Evolutionary conservation across 2,797 vertebrate species (phyloP).

Genomic region (Clarias pachynema): DNA sequence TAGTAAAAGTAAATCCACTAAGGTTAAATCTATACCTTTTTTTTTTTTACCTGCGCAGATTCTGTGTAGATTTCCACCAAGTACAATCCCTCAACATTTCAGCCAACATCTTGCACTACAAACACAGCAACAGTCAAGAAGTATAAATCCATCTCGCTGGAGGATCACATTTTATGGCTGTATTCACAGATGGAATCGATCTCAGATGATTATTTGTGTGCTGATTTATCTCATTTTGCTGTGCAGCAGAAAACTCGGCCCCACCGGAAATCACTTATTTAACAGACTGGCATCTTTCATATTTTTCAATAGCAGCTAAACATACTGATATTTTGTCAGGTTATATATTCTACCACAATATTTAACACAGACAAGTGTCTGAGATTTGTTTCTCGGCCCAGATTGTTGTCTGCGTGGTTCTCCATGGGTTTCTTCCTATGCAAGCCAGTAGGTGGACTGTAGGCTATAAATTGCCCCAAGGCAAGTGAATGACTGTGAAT

Average conservation of each 20-base stretch:
- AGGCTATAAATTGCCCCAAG: not conserved
- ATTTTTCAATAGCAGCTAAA: not conserved
- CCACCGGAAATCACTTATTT: not conserved
- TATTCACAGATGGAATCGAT: constrained; percentile 30
- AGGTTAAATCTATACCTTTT: not conserved
- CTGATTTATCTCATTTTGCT: constrained; percentile 18
- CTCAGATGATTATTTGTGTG: not conserved
- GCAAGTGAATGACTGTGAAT: not conserved
- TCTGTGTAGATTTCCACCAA: too few relatives aligned
- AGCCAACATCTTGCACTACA: not conserved
- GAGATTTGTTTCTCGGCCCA: not conserved
- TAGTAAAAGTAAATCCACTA: not conserved
- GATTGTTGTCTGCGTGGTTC: not conserved
- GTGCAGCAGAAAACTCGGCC: not conserved
- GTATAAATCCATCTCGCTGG: not conserved
- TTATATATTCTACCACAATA: not conserved
- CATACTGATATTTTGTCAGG: not conserved
- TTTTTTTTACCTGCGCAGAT: too few relatives aligned
- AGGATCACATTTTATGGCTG: not conserved
- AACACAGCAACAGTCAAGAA: not conserved
- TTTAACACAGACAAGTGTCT: not conserved
- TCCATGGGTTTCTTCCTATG: not conserved
- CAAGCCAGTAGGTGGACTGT: not conserved
- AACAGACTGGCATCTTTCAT: not conserved
- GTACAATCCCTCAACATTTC: not conserved